These are phyloP conservation scores for Chaunax sp. DNA, from an alignment of 2,797 vertebrate species.

Conservation along the genomic window DNA sequence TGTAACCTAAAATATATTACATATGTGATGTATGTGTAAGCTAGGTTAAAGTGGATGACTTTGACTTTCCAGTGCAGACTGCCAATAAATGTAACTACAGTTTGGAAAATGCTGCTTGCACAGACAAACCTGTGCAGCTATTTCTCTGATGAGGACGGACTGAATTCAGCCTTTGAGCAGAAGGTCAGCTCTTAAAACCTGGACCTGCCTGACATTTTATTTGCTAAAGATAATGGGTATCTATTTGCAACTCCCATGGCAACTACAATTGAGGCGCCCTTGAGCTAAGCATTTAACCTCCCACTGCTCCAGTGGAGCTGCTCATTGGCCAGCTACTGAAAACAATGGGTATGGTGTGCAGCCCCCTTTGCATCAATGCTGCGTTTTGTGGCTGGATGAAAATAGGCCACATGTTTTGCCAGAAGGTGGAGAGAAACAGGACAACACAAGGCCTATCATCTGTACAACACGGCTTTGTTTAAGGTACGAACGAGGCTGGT, in stretches of 20 bases:
- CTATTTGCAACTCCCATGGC: slow-evolving; percentile 42
- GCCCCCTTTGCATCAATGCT: slow-evolving; percentile 28
- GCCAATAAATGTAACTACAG: too few species aligned
- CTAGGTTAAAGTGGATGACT: too few species aligned
- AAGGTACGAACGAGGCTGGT: slow-evolving; percentile 37
- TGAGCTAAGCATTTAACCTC: slow-evolving; percentile 61
- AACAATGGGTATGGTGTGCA: slow-evolving; percentile 37
- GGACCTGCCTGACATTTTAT: slow-evolving; percentile 35
- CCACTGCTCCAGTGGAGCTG: slow-evolving; percentile 54
- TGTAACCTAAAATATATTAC: too few species aligned
- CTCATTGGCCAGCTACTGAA: slow-evolving; percentile 57
- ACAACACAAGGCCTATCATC: slow-evolving; percentile 43
- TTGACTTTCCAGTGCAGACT: too few species aligned
- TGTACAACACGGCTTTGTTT: slow-evolving; percentile 42
- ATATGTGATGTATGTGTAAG: too few species aligned
- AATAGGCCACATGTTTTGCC: slow-evolving; percentile 24
- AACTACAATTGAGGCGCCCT: slow-evolving; percentile 56
- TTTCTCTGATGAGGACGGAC: too few species aligned
- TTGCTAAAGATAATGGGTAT: slow-evolving; percentile 28
- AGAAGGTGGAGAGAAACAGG: slow-evolving; percentile 13
- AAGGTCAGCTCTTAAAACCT: slow-evolving; percentile 31
- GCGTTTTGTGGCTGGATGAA: slow-evolving; percentile 18
- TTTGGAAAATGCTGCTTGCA: too few species aligned
- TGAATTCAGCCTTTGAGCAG: neutral
- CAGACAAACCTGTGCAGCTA: too few species aligned